A percentile compares a stretch with the other conserved stretches of the same genome.
Conservation (phyloP, 2,888 invertebrate genomes). For the Ectobius pallidus region DNA sequence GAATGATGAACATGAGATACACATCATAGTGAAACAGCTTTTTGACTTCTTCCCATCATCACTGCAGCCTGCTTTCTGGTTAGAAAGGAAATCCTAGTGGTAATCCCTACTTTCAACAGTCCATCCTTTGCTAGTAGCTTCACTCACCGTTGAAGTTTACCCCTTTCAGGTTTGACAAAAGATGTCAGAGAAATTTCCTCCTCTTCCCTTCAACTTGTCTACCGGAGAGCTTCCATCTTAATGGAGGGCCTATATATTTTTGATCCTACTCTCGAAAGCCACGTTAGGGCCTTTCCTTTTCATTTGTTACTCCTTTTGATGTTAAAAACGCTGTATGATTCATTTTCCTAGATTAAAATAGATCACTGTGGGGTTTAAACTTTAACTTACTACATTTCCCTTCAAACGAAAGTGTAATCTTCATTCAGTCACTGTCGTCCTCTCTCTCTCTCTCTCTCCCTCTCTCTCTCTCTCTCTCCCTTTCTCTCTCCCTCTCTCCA, state of each 20-base stretch:
- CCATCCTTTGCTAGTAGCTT: not conserved
- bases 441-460: no score
- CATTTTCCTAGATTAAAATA: conserved; percentile 27
- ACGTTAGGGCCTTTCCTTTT: not conserved
- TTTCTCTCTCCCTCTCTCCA: no score
- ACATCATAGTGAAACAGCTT: not conserved
- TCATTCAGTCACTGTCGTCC: not conserved
- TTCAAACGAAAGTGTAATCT: conserved; percentile 1
- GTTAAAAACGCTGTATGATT: conserved; percentile 14
- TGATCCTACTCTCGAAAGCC: not conserved
- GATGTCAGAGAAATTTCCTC: not conserved
- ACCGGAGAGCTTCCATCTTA: not conserved
- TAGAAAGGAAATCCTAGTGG: not conserved
- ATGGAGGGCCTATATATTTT: not conserved
- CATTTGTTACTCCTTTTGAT: conserved; percentile 9
- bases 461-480: no score
- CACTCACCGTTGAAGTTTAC: not conserved
- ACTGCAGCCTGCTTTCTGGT: not conserved
- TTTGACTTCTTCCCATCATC: not conserved
- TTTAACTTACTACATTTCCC: conserved; percentile 4
- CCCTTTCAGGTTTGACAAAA: conserved; percentile 11
- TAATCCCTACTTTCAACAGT: not conserved
- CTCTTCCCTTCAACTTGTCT: not conserved
- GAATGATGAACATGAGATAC: not conserved
- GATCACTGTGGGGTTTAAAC: not conserved